Base-by-base conservation (phyloP, 2,888 invertebrate species). In the Drosophila ezoana region DNA sequence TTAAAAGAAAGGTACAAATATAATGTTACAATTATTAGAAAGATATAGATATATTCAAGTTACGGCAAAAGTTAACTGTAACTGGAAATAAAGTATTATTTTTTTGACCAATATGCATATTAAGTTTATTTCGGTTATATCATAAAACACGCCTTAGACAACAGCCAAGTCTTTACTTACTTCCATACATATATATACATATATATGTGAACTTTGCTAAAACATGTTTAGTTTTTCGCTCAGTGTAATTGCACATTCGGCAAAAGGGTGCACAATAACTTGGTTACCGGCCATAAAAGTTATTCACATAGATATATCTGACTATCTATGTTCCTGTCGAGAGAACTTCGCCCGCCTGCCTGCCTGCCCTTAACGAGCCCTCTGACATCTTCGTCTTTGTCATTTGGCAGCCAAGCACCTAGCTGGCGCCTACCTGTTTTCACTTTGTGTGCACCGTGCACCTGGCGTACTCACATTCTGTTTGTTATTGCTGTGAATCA, bases 351-450 rank as follows among this genome's bases (percentile, higher is more conserved):
- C 23, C 23, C 1, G 23, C 8, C 8, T 2, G 28, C 28, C 2
- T 51, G 59, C 47, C 59, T 58, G 54, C 67, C 43, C 53, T 72
- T 60, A 67, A 72, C 67, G 71, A 72, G 13, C 67, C 28, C 20
- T 41, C 28, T 44, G 40, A 69, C 56, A 48, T 57, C 70, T 60
- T 53, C 47, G 44, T 32, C 52, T 28, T 45, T 59, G 67, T 49
- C 70, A 54, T 41, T 58, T 58, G 75, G 56, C 72, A 72, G 23
- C 59, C 54, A 35, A 53, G 40, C 53, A 49, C 23, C 41, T 43
- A n/a, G 20, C 41, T 41, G 56, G 56, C 73, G 59, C 53, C 57
- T 75, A 73, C 64, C 76, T 57, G 59, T 41, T 16, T 41, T 33
- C 56, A 4, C n/a, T 38, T 8, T 2, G n/a, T 37, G 9, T 61